Percentiles rank a stretch among this genome's conserved stretches.
Evolutionary conservation across 2,113 vertebrate genomes (phyloP).

Genomic region (Crotalus horridus): DNA sequence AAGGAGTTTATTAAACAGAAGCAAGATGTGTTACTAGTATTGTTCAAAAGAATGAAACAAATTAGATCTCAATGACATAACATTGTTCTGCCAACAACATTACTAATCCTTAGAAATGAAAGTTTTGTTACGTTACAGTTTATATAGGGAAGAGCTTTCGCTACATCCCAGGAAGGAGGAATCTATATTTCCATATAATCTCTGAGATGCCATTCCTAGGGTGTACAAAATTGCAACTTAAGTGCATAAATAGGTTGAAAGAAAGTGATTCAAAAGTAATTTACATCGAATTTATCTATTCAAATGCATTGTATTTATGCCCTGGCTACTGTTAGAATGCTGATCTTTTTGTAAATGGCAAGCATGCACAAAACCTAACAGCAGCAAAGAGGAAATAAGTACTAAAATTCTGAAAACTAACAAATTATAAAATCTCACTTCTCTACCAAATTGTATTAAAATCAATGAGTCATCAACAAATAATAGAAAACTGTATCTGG

Average conservation of each 20-base stretch:
- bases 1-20: not conserved
- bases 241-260: not conserved
- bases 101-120: not conserved
- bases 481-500: not conserved
- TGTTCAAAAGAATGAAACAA: not conserved
- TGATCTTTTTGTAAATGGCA: not conserved
- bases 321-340: not conserved
- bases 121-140: not conserved
- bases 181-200: not conserved
- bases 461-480: not conserved
- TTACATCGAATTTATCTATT: not conserved
- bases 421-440: constrained; percentile 9
- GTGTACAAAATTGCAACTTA: not conserved
- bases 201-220: not conserved
- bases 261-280: not conserved
- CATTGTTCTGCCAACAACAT: not conserved
- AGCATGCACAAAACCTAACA: not conserved
- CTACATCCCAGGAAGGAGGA: not conserved
- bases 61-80: not conserved
- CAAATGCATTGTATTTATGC: not conserved
- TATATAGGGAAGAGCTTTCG: not conserved
- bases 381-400: not conserved
- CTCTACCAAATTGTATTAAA: not conserved
- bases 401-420: not conserved
- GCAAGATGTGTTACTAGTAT: not conserved